Evolutionary conservation across 1,140 invertebrate genomes (phyloP).

Genomic region (Zaprionus tsacasi): DNA sequence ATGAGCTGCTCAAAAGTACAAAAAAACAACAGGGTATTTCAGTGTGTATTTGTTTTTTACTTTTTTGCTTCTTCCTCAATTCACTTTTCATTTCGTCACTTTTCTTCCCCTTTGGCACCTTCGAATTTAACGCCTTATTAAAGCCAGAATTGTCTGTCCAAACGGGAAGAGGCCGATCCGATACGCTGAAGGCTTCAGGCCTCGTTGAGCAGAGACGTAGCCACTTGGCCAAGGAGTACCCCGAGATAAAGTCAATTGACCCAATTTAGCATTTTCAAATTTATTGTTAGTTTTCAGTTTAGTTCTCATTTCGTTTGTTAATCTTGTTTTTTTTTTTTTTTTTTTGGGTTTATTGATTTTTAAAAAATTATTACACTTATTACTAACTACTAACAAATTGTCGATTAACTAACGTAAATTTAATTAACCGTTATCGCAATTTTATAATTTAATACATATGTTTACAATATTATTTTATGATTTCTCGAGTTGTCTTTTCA

Average conservation of each 20-base stretch:
- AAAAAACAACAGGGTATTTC: background rate
- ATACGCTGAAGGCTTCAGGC: constrained; percentile 29
- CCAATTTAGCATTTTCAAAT: constrained; percentile 1
- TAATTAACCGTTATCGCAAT: constrained; percentile 64
- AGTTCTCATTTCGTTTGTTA: constrained; percentile 9
- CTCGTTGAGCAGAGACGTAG: constrained; percentile 56
- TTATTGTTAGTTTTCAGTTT: background rate
- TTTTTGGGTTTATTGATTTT: constrained; percentile 72
- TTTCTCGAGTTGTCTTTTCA: constrained; percentile 13
- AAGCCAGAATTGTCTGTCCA: constrained; percentile 11
- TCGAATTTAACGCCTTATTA: constrained; percentile 37
- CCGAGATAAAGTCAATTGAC: background rate
- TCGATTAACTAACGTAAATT: constrained; percentile 79
- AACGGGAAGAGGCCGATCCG: too few relatives aligned
- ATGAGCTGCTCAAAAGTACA: background rate
- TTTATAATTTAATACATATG: constrained; percentile 62
- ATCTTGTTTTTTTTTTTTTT: constrained; percentile 47
- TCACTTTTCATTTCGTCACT: background rate
- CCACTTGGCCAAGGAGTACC: background rate
- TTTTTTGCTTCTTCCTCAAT: background rate
- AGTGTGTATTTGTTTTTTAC: background rate
- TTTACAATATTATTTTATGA: constrained; percentile 57
- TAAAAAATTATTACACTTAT: constrained; percentile 76
- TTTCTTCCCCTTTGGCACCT: constrained; percentile 25
- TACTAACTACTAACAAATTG: constrained; percentile 79